These are phyloP conservation scores for Megaceryle maxima DNA, from an alignment of 2,113 vertebrate species.

Conservation along the genomic window DNA sequence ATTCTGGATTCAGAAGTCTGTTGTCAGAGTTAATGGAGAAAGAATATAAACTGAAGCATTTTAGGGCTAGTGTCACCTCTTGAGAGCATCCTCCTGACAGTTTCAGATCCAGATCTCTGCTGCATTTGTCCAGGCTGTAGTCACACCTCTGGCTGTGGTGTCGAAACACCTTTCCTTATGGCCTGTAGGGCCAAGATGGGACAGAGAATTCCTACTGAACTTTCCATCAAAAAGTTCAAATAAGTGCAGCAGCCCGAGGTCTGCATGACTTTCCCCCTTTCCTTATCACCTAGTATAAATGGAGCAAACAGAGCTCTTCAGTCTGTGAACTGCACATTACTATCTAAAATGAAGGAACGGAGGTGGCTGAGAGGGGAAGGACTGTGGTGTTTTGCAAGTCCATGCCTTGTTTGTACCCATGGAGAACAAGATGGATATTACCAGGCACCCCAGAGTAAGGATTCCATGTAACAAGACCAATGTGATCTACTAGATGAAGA, in stretches of 20 bases:
- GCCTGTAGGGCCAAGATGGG: too few relatives aligned
- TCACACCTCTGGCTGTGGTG: background rate
- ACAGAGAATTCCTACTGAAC: background rate
- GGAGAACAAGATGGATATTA: background rate
- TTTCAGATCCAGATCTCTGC: background rate
- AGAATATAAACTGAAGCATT: conserved; percentile 16
- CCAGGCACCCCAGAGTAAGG: background rate
- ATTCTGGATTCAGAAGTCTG: conserved; percentile 3
- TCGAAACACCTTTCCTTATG: background rate
- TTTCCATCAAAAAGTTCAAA: background rate
- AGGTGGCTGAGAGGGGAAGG: background rate
- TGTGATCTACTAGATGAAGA: background rate
- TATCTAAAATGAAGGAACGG: background rate
- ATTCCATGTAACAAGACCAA: background rate
- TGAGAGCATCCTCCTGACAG: background rate
- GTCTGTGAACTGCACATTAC: background rate
- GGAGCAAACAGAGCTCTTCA: background rate
- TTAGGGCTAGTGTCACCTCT: background rate
- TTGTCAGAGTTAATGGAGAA: conserved; percentile 42
- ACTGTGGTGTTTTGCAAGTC: fast-evolving
- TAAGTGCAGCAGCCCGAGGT: background rate
- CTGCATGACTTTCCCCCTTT: background rate
- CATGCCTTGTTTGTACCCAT: background rate
- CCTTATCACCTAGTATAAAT: background rate
- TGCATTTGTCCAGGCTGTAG: background rate